Evolutionary conservation across 1,140 invertebrate genomes (phyloP).

Genomic region (Drosophila ogumai): DNA sequence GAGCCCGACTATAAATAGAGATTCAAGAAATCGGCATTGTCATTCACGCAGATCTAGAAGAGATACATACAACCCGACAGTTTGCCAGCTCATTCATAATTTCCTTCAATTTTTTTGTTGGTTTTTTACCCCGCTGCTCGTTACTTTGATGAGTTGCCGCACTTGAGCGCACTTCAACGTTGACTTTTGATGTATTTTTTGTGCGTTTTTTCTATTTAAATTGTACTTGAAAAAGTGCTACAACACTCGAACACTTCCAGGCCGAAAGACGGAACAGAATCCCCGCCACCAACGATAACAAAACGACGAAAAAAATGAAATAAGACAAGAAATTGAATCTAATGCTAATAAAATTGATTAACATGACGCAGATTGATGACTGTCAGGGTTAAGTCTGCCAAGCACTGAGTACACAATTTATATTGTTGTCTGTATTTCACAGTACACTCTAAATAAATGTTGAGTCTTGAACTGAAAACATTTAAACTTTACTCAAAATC

Average conservation of each 20-base stretch:
- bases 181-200: conserved; percentile 70
- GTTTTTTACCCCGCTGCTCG: conserved; percentile 22
- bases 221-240: conserved; percentile 76
- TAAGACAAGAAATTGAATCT: conserved; percentile 19
- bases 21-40: conserved; percentile 67
- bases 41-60: conserved; percentile 66
- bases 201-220: conserved; percentile 44
- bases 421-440: conserved; percentile 2
- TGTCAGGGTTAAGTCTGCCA: conserved; percentile 58
- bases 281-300: conserved; percentile 7
- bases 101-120: conserved; percentile 37
- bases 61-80: conserved; percentile 42
- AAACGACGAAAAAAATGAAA: conserved; percentile 22
- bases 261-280: conserved; percentile 63
- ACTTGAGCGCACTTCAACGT: conserved; percentile 67
- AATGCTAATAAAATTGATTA: conserved; percentile 80
- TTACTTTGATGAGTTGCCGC: conserved; percentile 79
- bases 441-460: neutral
- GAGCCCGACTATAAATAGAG: conserved; percentile 46
- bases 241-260: conserved; percentile 56
- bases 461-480: accelerated
- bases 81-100: conserved; percentile 73
- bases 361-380: conserved; percentile 73
- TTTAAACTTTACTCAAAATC: neutral
- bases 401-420: conserved; percentile 45